Base-by-base conservation (phyloP, 2,888 invertebrate genomes). In the Venustoraphidia nigricollis region DNA sequence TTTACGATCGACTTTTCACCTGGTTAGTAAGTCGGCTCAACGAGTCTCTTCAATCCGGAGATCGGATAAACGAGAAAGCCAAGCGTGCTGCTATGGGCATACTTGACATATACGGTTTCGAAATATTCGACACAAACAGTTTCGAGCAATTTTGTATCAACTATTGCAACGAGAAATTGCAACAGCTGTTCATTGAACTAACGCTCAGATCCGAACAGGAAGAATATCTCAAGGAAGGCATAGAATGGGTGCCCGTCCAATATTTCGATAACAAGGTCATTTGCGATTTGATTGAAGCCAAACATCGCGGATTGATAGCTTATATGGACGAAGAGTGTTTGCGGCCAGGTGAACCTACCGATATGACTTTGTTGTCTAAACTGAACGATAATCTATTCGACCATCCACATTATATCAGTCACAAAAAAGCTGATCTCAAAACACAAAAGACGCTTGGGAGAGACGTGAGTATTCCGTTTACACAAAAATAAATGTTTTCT, bases 111-210 rank as follows among this genome's bases (percentile, higher is more conserved):
- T 94, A 94, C 59, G 94, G 93, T 44, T 94, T 94, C 63, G 93
- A 94, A 67, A 90, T 94, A 54, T 92, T 94, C 70, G 78, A 86
- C 46, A 83, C 78, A 56, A 94, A 94, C 62, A 85, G 85, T 60
- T 87, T 87, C 64, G 86, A 87, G 65, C 93, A 94, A 67, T 87
- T 94, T 64, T 93, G 93, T 70, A 94, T 94, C 53, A 94, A 94
- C 69, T 93, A 87, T 70, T 94, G 93, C 66, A 94, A 94, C 64
- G 93, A 94, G 69, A 94, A 94, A 66, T 73, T 94, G 51, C 93
- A 94, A 64, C 93, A 94, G 66, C 69, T 94, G 51, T 94, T 94
- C 67, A 93, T 94, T 61, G 85, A 92, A 65, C 68, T 93, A 59
- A 93, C 93, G 0, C 67, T 94, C 39, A 88, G 87, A 62, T 88